phyloP scores from a whole-genome alignment of 2,113 vertebrate species.

The Dinomys branickii region DNA sequence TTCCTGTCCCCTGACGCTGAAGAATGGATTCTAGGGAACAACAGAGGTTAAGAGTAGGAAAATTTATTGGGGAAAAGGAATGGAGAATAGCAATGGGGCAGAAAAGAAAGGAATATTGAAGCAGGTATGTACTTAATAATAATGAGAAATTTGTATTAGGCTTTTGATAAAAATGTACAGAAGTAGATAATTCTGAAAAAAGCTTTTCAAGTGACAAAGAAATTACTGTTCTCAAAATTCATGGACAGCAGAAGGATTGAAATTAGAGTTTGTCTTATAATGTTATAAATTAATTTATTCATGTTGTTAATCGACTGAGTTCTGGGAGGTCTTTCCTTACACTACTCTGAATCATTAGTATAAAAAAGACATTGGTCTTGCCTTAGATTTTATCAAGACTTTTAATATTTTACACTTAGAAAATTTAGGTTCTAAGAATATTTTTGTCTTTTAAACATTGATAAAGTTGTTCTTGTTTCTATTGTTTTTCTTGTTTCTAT shows the following conservation, averaged over 20 bases:
- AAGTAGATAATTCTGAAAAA: constrained; percentile 24
- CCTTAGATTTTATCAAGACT: constrained; percentile 24
- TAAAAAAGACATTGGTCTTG: not conserved
- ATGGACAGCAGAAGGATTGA: not conserved
- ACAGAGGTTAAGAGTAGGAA: not conserved
- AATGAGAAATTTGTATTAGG: not conserved
- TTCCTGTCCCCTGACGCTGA: not conserved
- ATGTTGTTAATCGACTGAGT: not conserved
- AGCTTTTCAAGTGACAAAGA: not conserved
- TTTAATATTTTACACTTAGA: constrained; percentile 25
- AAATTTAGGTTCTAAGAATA: constrained; percentile 14
- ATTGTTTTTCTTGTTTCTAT: constrained; percentile 13
- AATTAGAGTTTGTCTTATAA: not conserved
- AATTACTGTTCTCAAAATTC: constrained; percentile 2
- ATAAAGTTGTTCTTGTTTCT: not conserved
- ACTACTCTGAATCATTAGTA: not conserved
- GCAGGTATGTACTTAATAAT: not conserved
- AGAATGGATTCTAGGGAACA: not conserved
- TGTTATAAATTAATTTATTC: not conserved
- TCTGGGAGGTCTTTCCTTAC: not conserved
- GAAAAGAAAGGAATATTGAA: not conserved
- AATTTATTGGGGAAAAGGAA: not conserved
- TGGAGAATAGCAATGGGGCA: not conserved
- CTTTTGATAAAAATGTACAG: not conserved
- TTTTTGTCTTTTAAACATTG: not conserved